phyloP scores from a whole-genome alignment of 64 coral and sea anemone species.

The Cladopsammia gracilis region DNA sequence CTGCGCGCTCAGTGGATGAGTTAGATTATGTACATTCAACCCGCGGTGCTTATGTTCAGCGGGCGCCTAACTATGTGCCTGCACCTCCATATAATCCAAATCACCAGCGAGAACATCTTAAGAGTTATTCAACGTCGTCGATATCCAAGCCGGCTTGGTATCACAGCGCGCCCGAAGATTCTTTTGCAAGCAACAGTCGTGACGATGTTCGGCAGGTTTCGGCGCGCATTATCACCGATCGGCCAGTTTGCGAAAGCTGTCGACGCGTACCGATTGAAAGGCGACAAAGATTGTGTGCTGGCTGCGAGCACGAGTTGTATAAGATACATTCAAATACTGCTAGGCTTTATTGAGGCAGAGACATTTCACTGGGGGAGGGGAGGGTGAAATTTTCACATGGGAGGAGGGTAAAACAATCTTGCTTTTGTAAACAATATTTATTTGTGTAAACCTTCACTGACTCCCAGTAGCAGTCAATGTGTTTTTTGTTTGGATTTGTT shows the following conservation, averaged over 20 bases:
- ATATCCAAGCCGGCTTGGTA: conserved; percentile 24
- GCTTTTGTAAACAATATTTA: background rate
- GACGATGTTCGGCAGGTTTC: conserved; percentile 30
- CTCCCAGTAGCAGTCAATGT: background rate
- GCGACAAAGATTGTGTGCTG: conserved; percentile 60
- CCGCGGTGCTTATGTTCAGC: background rate
- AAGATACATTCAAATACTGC: conserved; percentile 5
- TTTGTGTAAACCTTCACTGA: background rate
- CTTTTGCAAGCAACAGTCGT: background rate
- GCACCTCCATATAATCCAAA: conserved; percentile 46
- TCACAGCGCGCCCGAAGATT: conserved; percentile 2
- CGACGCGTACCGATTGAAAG: conserved; percentile 31
- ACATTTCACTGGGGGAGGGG: background rate
- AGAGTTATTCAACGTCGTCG: conserved; percentile 18
- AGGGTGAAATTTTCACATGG: background rate
- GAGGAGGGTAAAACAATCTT: background rate
- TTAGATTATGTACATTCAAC: background rate
- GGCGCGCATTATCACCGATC: conserved; percentile 53
- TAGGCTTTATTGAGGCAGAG: background rate
- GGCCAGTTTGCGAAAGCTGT: conserved; percentile 59
- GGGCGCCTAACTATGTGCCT: conserved; percentile 34
- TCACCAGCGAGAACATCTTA: conserved; percentile 11
- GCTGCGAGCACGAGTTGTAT: conserved; percentile 40
- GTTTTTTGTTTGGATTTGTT: too few species aligned
- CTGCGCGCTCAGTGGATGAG: background rate